Conservation (phyloP, 2,113 vertebrate genomes). For the Fulica atra region DNA sequence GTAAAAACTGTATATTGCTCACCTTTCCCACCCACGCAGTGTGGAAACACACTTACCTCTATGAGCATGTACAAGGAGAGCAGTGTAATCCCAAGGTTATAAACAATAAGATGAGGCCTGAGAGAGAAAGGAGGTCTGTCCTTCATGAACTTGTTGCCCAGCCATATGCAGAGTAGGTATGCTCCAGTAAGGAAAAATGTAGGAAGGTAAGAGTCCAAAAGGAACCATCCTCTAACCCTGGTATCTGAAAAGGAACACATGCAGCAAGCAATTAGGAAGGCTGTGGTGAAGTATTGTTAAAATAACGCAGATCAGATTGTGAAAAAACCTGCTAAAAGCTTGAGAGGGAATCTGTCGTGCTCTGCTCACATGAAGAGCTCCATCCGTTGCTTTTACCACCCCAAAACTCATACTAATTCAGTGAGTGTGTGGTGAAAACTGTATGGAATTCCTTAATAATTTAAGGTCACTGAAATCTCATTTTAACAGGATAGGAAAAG, state of each 20-base stretch:
- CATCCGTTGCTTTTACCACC: not conserved
- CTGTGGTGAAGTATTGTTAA: not conserved
- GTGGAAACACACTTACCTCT: conserved; percentile 76
- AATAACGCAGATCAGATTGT: not conserved
- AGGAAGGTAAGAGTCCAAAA: conserved; percentile 88
- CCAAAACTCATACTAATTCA: not conserved
- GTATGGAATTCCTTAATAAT: not conserved
- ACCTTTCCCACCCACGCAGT: accelerated
- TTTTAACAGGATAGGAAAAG: not conserved
- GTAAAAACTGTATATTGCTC: not conserved
- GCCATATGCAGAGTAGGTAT: conserved; percentile 82
- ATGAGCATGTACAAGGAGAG: conserved; percentile 87
- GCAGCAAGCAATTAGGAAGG: not conserved
- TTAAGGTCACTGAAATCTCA: not conserved
- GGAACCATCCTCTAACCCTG: conserved; percentile 87
- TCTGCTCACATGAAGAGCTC: not conserved
- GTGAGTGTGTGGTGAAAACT: not conserved
- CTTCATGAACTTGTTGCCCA: conserved; percentile 85
- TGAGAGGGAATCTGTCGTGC: not conserved
- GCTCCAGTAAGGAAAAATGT: conserved; percentile 80
- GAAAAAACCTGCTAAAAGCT: not conserved
- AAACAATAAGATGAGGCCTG: conserved; percentile 80
- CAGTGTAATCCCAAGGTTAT: conserved; percentile 85
- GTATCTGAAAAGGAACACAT: conserved; percentile 73
- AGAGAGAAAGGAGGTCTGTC: conserved; percentile 83